A percentile compares a stretch with the other conserved stretches of the same genome.
These are phyloP conservation scores for Nannospalax galili DNA, from an alignment of 2,113 vertebrate genomes.

Conservation along the genomic window DNA sequence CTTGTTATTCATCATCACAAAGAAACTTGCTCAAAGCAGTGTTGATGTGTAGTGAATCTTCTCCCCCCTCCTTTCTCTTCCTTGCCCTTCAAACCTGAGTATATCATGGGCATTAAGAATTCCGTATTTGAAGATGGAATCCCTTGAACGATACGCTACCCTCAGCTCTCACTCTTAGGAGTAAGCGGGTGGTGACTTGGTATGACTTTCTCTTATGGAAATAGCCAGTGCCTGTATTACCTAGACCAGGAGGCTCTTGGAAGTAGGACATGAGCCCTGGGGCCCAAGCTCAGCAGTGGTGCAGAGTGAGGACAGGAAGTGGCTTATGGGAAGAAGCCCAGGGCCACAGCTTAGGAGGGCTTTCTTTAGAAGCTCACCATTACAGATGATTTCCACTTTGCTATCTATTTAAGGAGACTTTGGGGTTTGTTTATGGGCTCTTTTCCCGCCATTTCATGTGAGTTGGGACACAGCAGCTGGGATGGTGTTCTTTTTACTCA, in stretches of 20 bases:
- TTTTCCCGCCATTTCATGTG: conserved; percentile 38
- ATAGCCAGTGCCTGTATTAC: not conserved
- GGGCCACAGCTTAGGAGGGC: not conserved
- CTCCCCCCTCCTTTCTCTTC: not conserved
- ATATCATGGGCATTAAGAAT: not conserved
- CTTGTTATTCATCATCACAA: not conserved
- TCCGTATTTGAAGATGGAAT: not conserved
- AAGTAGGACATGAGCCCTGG: not conserved
- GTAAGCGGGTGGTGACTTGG: not conserved
- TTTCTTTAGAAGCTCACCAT: conserved; percentile 48
- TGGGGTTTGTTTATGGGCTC: conserved; percentile 49
- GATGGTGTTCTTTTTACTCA: conserved; percentile 61
- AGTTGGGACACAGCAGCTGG: conserved; percentile 57
- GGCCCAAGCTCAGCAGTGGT: not conserved
- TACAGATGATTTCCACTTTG: conserved; percentile 38
- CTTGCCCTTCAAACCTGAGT: not conserved
- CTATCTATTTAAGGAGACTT: conserved; percentile 69
- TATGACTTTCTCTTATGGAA: not conserved
- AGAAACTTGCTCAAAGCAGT: not conserved
- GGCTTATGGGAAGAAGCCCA: not conserved
- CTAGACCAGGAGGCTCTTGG: not conserved
- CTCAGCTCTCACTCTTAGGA: not conserved
- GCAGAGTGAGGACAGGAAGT: not conserved
- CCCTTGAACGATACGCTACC: not conserved
- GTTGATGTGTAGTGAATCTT: not conserved